Evolutionary conservation across 2,797 vertebrate genomes (phyloP), one percentile per base, ranked within the genome.

Genomic region (Pseudochromis fuscus): DNA sequence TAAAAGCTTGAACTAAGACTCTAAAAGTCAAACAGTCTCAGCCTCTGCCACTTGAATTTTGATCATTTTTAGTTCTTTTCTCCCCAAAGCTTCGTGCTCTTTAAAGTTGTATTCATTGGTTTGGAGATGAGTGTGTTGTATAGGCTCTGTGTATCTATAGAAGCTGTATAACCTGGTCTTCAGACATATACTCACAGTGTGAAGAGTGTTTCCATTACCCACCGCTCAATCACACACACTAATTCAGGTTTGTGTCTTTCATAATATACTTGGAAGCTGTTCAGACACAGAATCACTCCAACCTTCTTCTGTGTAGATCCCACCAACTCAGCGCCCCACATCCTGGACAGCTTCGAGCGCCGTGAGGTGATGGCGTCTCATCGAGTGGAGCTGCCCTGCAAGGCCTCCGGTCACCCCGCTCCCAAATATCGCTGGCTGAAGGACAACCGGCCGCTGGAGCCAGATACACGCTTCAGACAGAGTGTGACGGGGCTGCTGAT

Each of bases 351-450:
- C 79, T 99, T 99, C 71, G 97, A 98, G 80, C 96, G 95, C 11
- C 96, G 94, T 60, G 97, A 96, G 93, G 95, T 97, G 91, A 98
- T 97, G 98, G 92, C 95, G 1, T 95, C 96, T 78, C 96, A 96
- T 87, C 95, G 93, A 68, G 97, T 98, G 88, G 98, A 98, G 91
- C 92, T 99, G 85, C 96, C 98, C 58, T 99, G 98, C 93, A 98
- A 98, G 94, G 97, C 98, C 13, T 97, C 96, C 1, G 97, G 97
- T 72, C 97, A 99, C 87, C 97, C 97, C 0, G 89, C 94, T 37
- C 97, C 98, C 79, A 96, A 98, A 80, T 98, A 98, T 88, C 97
- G 96, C 89, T 99, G 98, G 98, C 94, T 99, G 51, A 98, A 98
- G 79, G 96, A 99, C 93, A 99, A 97, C 76, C 92, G 96, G 52